Base-by-base conservation (phyloP, 2,113 vertebrate species). In the Malurus cyaneus region DNA sequence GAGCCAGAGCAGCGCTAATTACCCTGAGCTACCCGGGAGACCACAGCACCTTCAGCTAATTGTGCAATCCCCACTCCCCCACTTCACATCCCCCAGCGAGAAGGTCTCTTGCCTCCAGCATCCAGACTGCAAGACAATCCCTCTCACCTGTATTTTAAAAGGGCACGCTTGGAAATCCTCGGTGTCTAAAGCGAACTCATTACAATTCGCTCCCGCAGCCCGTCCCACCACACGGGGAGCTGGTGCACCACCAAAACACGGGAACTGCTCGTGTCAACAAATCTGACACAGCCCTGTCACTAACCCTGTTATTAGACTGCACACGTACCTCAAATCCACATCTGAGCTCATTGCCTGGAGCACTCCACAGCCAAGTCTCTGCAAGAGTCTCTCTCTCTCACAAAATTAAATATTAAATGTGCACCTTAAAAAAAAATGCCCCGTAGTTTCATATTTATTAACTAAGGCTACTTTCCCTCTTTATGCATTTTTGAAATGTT, bases 41-140 rank as follows among this genome's bases (percentile, higher is more conserved):
- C 80, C 46, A 4, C 92, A 93, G 72, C 5, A 90, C 80, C 95
- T 95, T 50, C 47, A 86, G 88, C 92, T 97, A 97, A 97, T 94
- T 93, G 89, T 7, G 7, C 94, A 92, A 66, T 67, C 57, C 71
- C 84, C 3, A 1, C 70, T 95, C 88, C 71, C 74, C 86, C 36
- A 66, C 72, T 72, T 67, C 89, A 87, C 76, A 89, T 92, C 93
- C 61, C 94, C 92, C 84, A 85, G 78, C 2, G 44, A 92, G 84
- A 64, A 77, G 62, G 69, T 91, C 69, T 81, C 49, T 84, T 76
- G 83, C 89, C 94, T 85, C 78, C 1, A 4, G 89, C 95, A 87
- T 80, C 94, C 73, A 18, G 79, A 88, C 76, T 54, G 80, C 79
- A 91, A 84, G 67, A 91, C 88, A 94, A 96, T 74, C 84, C 82